A percentile compares a stretch with the other conserved stretches of the same genome.
Conservation (phyloP, 2,797 vertebrate genomes). For the Channallabes apus region DNA sequence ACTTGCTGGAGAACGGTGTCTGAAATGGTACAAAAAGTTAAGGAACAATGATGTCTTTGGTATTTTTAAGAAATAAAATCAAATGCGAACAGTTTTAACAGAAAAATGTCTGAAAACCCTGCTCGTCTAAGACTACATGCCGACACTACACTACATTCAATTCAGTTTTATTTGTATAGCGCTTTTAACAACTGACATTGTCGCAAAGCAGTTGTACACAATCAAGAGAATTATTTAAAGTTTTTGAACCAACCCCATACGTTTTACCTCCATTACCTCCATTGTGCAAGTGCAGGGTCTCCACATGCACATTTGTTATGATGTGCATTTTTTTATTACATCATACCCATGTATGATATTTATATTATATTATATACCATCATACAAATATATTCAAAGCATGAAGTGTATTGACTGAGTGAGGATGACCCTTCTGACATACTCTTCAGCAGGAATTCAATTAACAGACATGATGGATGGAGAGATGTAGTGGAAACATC, state of each 20-base stretch:
- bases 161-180: too few species aligned
- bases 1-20: not conserved
- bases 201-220: too few species aligned
- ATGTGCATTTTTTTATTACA: not conserved
- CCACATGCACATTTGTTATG: not conserved
- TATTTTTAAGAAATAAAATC: not conserved
- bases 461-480: conserved; percentile 36
- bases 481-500: conserved; percentile 21
- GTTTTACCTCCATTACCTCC: too few species aligned
- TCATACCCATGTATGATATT: not conserved
- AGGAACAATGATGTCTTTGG: not conserved
- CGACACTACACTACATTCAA: not conserved
- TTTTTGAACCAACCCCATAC: too few species aligned
- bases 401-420: not conserved
- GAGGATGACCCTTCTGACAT: conserved; percentile 6
- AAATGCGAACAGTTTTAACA: not conserved
- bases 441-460: conserved; percentile 41
- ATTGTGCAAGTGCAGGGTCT: not conserved
- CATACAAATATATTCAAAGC: not conserved
- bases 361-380: not conserved
- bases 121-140: not conserved
- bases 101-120: not conserved
- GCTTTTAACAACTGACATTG: too few species aligned
- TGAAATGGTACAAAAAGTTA: not conserved
- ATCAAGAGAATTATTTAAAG: too few species aligned